These are phyloP conservation scores for Meda fulgida DNA, from an alignment of 2,797 vertebrate genomes.

Conservation along the genomic window DNA sequence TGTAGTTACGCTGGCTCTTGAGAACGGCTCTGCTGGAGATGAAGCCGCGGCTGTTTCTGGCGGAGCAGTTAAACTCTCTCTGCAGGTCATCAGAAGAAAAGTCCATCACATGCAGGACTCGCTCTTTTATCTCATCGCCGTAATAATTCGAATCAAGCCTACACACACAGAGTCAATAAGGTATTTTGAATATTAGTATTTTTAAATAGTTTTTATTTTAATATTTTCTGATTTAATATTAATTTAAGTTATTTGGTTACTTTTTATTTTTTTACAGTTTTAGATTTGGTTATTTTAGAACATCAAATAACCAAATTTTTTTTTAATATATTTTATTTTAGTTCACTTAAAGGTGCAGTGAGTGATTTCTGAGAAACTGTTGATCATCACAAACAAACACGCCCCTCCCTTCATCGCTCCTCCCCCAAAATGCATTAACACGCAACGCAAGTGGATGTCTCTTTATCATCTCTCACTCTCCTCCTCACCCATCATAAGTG, in stretches of 20 bases:
- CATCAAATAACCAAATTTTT: too few relatives aligned
- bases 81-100: conserved; percentile 82
- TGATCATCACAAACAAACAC: neutral
- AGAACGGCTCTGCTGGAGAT: conserved; percentile 73
- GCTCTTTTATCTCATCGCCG: conserved; percentile 72
- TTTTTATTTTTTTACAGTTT: neutral
- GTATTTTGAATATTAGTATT: neutral
- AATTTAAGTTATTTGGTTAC: neutral
- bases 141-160: conserved; percentile 26
- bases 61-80: conserved; percentile 84
- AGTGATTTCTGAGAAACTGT: neutral
- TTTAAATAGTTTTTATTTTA: neutral
- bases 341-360: neutral
- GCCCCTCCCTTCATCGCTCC: neutral
- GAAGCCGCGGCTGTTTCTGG: conserved; percentile 77
- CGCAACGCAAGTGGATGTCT: neutral
- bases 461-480: neutral
- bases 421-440: neutral
- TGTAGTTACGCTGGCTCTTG: conserved; percentile 79
- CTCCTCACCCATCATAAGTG: neutral
- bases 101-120: conserved; percentile 76
- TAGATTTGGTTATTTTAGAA: neutral
- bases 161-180: neutral
- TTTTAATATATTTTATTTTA: too few relatives aligned
- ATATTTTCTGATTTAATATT: neutral